A percentile compares a stretch with the other conserved stretches of the same genome.
Conservation (phyloP, 2,888 invertebrate species). For the Agrochola lota region DNA sequence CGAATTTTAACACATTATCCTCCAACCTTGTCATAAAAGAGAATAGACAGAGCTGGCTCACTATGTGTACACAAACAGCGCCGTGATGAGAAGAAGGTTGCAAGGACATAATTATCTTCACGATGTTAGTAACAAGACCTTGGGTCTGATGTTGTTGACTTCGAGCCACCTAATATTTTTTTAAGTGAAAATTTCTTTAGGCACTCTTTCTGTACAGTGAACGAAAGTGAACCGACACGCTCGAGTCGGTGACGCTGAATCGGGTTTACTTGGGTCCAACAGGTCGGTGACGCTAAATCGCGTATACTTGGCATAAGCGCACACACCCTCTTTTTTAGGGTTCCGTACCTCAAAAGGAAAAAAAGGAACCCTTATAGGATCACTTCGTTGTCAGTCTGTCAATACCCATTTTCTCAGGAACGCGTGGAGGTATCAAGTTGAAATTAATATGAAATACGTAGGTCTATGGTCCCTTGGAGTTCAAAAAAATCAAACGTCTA, state of each 20-base stretch:
- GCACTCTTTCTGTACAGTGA: neutral
- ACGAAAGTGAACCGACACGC: too few relatives aligned
- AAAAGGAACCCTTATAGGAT: too few relatives aligned
- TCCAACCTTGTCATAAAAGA: constrained; percentile 22
- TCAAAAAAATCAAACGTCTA: too few relatives aligned
- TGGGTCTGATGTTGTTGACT: neutral
- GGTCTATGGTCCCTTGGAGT: too few relatives aligned
- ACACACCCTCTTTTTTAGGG: neutral
- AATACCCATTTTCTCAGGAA: too few relatives aligned
- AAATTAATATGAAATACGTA: too few relatives aligned
- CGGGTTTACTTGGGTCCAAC: too few relatives aligned
- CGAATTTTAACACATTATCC: constrained; percentile 59
- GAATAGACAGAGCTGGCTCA: constrained; percentile 17
- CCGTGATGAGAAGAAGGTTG: neutral
- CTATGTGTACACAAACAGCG: constrained; percentile 17
- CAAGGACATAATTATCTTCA: constrained; percentile 4
- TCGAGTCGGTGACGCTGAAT: neutral
- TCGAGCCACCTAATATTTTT: constrained; percentile 7
- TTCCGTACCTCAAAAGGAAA: too few relatives aligned
- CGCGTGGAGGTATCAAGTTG: too few relatives aligned
- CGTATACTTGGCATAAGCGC: neutral
- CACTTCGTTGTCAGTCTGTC: too few relatives aligned
- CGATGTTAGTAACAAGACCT: neutral
- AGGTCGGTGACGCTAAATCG: neutral
- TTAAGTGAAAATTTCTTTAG: neutral